Evolutionary conservation across 2,888 invertebrate species (phyloP), one percentile per base, ranked within the genome.

Genomic region (Agonum fuliginosum): DNA sequence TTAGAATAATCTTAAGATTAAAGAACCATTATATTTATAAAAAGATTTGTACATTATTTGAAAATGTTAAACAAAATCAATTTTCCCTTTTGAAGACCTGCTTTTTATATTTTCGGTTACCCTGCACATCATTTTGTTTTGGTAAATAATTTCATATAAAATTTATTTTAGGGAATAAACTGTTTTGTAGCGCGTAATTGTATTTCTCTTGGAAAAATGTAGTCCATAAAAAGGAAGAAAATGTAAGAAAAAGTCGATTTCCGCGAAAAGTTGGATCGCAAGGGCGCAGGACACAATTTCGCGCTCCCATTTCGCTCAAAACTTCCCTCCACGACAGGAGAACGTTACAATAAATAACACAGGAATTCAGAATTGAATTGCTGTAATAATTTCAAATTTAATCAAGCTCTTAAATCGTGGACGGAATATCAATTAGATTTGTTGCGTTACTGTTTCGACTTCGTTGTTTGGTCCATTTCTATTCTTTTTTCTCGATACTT

Each of bases 351-450:
- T 83, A 83, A 83, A 83, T 83, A 82, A 82, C 80, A 80, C 80
- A 77, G 81, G 80, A 80, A 80, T 81, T 80, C 78, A 79, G 79
- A 79, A 79, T 81, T 80, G 79, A 79, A 79, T 81, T 80, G 80
- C 81, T 78, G 83, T 82, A 83, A 83, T 83, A 83, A 82, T 83
- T 82, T 81, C 82, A 83, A 82, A 82, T 83, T 83, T 83, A 83
- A 83, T 83, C 83, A 83, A 83, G 82, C 82, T 77, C 82, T 81
- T 81, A 81, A 82, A 80, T 81, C 82, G 82, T 81, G 82, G 79
- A 81, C 79, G 78, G 83, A 83, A 83, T 83, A 83, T 81, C 80
- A 81, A 83, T 82, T 81, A 82, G 81, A 80, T 78, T 74, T 79
- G 72, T 72, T 72, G 78, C 78, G 78, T 80, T 78, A 78, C 76